Evolutionary conservation across 2,797 vertebrate species (phyloP), one percentile per base, ranked within the genome.

Genomic region (Acanthornis magna): DNA sequence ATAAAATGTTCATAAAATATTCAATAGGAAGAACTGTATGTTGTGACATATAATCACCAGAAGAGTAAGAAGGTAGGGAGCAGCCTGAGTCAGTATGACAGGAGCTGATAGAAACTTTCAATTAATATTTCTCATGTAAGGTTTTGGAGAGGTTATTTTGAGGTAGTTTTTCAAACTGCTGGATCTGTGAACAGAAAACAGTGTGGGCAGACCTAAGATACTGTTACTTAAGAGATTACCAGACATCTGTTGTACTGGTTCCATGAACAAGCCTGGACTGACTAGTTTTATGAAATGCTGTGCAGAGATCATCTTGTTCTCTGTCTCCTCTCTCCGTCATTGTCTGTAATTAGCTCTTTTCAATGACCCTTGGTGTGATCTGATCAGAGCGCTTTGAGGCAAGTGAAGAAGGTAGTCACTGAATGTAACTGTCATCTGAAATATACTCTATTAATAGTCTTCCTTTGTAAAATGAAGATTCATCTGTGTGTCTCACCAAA

Each of bases 141-240:
- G 38, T 86, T 93, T 87, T 88, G 55, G 62, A 78, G 48, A 62
- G 66, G 76, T 81, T 70, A 79, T 81, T 94, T 70, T 90, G 76
- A 88, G 61, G 34, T 63, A 81, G 27, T 70, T 96, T 91, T 92
- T 79, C 47, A 36, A 73, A 84, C 25, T 76, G 62, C n/a, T 89
- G 72, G 85, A 72, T 68, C 81, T 57, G 7, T 55, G 72, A 89
- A 57, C 54, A 88, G 79, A 85, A 81, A 95, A 92, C 65, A 89
- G 81, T 57, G 86, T 97, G 89, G 93, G 92, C 73, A 93, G 93
- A 80, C 45, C 74, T 77, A 83, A 94, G 82, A 62, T 92, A 75
- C 38, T 92, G 66, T 92, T 95, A 93, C 93, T 94, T 88, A 75
- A 92, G 87, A 95, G 93, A 96, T 96, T 96, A 96, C 32, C 62